Evolutionary conservation across 1,140 invertebrate genomes (phyloP), one percentile per base, ranked within the genome.

Genomic region (Macrobrachium rosenbergii): DNA sequence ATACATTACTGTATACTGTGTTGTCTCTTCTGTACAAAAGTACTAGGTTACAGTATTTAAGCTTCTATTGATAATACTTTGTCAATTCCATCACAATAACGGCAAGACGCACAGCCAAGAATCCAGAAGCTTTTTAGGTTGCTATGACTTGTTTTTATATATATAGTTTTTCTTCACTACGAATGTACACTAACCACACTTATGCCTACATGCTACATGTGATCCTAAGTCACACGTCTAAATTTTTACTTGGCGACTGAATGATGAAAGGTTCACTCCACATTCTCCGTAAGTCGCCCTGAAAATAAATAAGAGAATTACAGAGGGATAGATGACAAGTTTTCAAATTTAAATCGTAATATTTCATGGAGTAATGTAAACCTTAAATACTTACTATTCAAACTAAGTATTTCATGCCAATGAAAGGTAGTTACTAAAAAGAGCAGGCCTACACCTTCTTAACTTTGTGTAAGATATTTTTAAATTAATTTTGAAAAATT

Each of bases 251-350:
- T 90, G 94, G 94, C 91, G 93, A 94, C 90, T 96, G 95, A 90
- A 95, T 94, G 92, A 97, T 97, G 92, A 99, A 99, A 60, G 98
- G 98, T 93, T 99, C 98, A 91, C 96, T 97, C 98, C 98, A 99
- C 98, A 99, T 99, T 90, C 97, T 94, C 91, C 97, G 94, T 86
- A 99, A 93, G 93, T 99, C 98, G 90, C 98, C 98, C 97, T 98
- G 91, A 59, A 94, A 93, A 89, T 86, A 78, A 77, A 83, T 0
- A 17, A n/a, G n/a, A 2, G 10, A 76, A 10, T 52, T 19, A 37
- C 3, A 3, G 28, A 37, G 1, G 28, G 28, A 37, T 3, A 37
- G 28, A 37, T 37, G 28, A 37, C 1, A 37, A 1, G 1, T 37
- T 37, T 37, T 2, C 28, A 37, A 37, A 37, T 37, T 37, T 37